Base-by-base conservation (phyloP, 2,113 vertebrate species). In the Phycodurus eques region DNA sequence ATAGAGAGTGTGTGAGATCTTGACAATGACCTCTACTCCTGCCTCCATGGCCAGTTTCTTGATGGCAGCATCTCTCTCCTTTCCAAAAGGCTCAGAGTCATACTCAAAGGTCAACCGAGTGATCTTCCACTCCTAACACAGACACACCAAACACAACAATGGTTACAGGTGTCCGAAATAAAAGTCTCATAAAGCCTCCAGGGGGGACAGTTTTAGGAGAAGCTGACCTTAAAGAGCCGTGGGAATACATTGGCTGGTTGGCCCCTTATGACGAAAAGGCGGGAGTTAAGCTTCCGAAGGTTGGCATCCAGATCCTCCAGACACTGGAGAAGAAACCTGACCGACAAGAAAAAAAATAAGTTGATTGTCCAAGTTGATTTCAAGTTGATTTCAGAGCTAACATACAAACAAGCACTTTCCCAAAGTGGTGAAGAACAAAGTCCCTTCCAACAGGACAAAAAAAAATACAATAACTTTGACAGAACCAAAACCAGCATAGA, bases 201-300 rank as follows among this genome's bases (percentile, higher is more conserved):
- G 35, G 31, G 9, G 17, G 51, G n/a, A 5, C 9, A 11, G 2
- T 67, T 67, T 8, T 1, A 12, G 47, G 12, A 11, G 12, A 2
- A 6, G 20, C 82, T 61, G 31, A 91, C 93, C 92, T 93, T 93
- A 72, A 93, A 93, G n/a, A 93, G 90, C 7, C 90, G 88, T 0
- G 93, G 93, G 79, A 93, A 94, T 71, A 93, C 92, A 33, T 93
- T 93, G 82, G 92, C 92, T 62, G 93, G 93, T 82, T 94, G 93
- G 66, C 93, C 93, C 68, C 92, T 83, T 83, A 94, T 88, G 80
- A 94, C 93, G 74, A 93, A 94, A 70, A 94, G 90, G 70, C 92
- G 92, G 2, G 92, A 94, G 90, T 94, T 92, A 46, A 93, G 91
- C 62, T 94, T 93, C 13, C 89, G 86, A 43, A 94, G 89, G 77